Percentiles rank a stretch among this genome's conserved stretches.
phyloP scores from a whole-genome alignment of 1,140 invertebrate species.

The Zaprionus gabonicus region DNA sequence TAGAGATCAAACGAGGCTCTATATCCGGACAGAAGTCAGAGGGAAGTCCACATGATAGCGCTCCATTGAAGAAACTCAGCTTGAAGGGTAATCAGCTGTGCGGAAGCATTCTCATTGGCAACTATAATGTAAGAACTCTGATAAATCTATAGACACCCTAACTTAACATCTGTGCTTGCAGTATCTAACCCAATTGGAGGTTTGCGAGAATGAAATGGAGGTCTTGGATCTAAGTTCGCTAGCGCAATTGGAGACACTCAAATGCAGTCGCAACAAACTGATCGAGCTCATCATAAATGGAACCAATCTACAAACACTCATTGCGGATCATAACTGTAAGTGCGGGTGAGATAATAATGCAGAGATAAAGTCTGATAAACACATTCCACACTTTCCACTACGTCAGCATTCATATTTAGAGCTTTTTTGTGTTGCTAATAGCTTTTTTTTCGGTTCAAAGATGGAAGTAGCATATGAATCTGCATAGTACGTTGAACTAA shows the following conservation, averaged over 20 bases:
- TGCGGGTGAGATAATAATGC: neutral
- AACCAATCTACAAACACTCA: conserved; percentile 88
- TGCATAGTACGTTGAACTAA: no score
- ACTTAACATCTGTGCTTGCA: conserved; percentile 57
- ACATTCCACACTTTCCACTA: neutral
- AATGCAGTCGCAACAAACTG: conserved; percentile 90
- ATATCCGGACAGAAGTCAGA: conserved; percentile 31
- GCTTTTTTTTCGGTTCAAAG: no score
- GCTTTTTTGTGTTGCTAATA: neutral
- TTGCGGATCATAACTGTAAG: conserved; percentile 91
- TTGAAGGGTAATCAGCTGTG: conserved; percentile 90
- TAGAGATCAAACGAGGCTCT: conserved; percentile 34
- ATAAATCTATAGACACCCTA: neutral
- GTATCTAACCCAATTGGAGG: conserved; percentile 90
- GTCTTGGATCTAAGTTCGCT: conserved; percentile 90
- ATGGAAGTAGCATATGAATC: no score
- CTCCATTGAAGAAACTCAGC: conserved; percentile 89
- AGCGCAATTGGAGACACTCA: conserved; percentile 88
- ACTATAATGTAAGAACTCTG: conserved; percentile 89
- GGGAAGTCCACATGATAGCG: conserved; percentile 19
- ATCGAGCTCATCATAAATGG: conserved; percentile 89
- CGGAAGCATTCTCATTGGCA: conserved; percentile 92
- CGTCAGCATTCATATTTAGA: neutral
- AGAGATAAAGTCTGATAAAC: neutral
- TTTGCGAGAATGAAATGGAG: conserved; percentile 92